Evolutionary conservation across 2,888 invertebrate species (phyloP), one percentile per base, ranked within the genome.

Genomic region (Calliphora vomitoria): DNA sequence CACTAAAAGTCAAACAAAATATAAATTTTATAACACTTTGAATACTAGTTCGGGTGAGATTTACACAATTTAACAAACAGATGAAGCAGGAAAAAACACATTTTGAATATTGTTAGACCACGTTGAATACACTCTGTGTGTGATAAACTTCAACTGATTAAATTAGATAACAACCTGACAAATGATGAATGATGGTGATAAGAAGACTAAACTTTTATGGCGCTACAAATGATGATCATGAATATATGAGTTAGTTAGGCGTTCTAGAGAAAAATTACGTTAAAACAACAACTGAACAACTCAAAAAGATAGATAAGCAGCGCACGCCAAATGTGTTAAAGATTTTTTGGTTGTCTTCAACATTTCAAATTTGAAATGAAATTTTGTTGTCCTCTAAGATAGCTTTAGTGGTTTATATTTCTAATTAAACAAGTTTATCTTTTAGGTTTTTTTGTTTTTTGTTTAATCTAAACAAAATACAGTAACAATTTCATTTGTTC

Each of bases 131-230:
- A 82, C 31, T 75, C 44, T 35, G 11, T 55, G 1, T 71, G 55
- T 58, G n/a, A 75, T 79, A 55, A 80, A 69, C 47, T 25, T 60
- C 25, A 4, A 50, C 5, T 18, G 76, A 44, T 66, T 72, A 53
- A 35, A 71, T 55, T 47, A 85, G 82, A 86, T 79, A 86, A 82
- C 62, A 62, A 44, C 25, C n/a, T 64, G 71, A 68, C 50, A 50
- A 31, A 68, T 58, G 64, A 72, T 50, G 41, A n/a, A 72, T 50
- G 41, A n/a, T 13, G 25, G 10, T 55, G 31, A 53, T 47, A 35
- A 50, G 11, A 72, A 68, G 47, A 4, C 0, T 11, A 11, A 41
- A 55, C n/a, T 25, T 72, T 62, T 71, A 80, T 47, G 60, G n/a
- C n/a, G 60, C 15, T 44, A 71, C 18, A 11, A 15, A 35, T 41